Evolutionary conservation across 2,113 vertebrate genomes (phyloP), one percentile per base, ranked within the genome.

Genomic region (Macaca mulatta): DNA sequence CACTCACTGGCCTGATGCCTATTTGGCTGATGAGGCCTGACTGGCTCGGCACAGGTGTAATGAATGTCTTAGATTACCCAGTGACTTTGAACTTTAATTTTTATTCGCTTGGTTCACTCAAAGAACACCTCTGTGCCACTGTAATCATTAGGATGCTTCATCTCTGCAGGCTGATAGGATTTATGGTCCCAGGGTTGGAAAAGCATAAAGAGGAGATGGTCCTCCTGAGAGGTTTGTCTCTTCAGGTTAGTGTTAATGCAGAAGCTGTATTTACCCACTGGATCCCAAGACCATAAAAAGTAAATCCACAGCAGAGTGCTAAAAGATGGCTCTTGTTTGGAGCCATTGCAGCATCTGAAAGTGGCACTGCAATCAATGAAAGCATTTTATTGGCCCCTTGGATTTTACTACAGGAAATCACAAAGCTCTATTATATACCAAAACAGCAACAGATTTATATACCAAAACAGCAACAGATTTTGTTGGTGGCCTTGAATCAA

Each of bases 211-310:
- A 97, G 90, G 89, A 96, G 87, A 97, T 8, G 35, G 89, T 94
- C 43, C 92, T 96, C 93, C 48, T 92, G 82, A 97, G 95, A 97
- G 93, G 40, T 96, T 92, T 98, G 97, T 98, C 96, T 97, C 93
- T 97, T 96, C 70, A 96, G 96, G 94, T 97, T 97, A 97, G 95
- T 94, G 97, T 97, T 97, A 95, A 95, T 94, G 90, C 52, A 69
- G 92, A 95, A 92, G 52, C 59, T 1, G 9, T 96, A 96, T 95
- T 97, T 98, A 92, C 95, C 77, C 86, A 95, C 93, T 93, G 50
- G 94, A 96, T 97, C 93, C 85, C 82, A 95, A 80, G 70, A 91
- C 93, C 69, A 78, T 94, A 93, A 97, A 96, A 98, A 96, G 69
- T 81, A 92, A 97, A 98, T 96, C 96, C 89, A 92, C 70, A 96